Conservation (phyloP, 2,113 vertebrate genomes). For the Sarotherodon lohbergeri region DNA sequence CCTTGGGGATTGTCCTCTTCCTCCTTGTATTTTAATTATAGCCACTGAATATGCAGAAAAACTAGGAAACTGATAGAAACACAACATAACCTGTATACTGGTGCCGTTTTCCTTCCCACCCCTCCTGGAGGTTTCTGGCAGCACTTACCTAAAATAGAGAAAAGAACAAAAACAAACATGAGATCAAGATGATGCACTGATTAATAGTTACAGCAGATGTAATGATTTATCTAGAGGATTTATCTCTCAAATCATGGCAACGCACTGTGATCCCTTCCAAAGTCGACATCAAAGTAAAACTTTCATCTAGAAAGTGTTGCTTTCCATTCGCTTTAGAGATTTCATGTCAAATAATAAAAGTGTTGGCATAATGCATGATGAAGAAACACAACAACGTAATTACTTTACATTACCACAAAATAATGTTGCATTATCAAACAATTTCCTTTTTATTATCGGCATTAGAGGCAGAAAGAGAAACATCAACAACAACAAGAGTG, state of each 20-base stretch:
- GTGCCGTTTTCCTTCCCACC: not conserved
- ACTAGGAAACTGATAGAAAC: not conserved
- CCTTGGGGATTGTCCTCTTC: not conserved
- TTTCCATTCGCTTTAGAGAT: not conserved
- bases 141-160: conserved; percentile 25
- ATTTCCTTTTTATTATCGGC: not conserved
- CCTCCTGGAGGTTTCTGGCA: not conserved
- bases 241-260: not conserved
- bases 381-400: not conserved
- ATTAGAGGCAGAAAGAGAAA: not conserved
- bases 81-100: not conserved
- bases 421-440: not conserved
- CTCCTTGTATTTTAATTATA: not conserved
- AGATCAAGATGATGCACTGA: not conserved
- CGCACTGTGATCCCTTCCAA: not conserved
- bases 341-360: not conserved
- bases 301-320: not conserved
- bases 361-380: not conserved
- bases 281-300: not conserved
- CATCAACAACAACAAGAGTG: not conserved
- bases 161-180: not conserved
- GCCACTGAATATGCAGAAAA: not conserved
- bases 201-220: not conserved
- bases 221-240: not conserved
- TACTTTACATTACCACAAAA: not conserved